Evolutionary conservation across 2,888 invertebrate genomes (phyloP), one percentile per base, ranked within the genome.

Genomic region (Spodoptera picta): DNA sequence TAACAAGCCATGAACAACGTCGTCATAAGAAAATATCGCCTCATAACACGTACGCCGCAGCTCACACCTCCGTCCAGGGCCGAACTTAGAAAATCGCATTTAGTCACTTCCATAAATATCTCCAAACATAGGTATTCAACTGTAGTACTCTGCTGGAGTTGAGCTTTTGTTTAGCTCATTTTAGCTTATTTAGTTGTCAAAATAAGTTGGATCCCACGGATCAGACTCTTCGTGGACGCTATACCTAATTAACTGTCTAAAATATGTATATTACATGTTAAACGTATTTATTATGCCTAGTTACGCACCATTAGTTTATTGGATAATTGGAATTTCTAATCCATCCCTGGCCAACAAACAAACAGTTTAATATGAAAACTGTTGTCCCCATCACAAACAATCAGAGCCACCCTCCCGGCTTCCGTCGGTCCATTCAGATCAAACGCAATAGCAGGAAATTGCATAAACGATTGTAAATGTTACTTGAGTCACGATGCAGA

Each of bases 11-110:
- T 47, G 19, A 56, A 36, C 48, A 57, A 65, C 69, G 72, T 69
- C 76, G 76, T 78, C 78, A 78, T 57, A 75, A 69, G 75, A 61
- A 60, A 75, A 77, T 77, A 55, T 61, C 51, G 58, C 45, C 11
- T 48, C 58, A 60, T 69, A 61, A 65, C 49, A 71, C 59, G 63
- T 77, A 71, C 71, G 75, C 51, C 44, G 42, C 59, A 65, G 62
- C 53, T 44, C 78, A 78, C 72, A 56, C 75, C 75, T 69, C 69
- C 56, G 31, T 14, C 7, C 75, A 71, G 73, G 24, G 50, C 4
- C 10, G 75, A 2, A 73, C 27, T 73, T 14, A 24, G 36, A 2
- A 2, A 9, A 3, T 10, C 9, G 36, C 27, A 1, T 23, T 27
- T 66, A 5, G 31, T 4, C 1, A 14, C 2, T 31, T 47, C 12